phyloP scores from a whole-genome alignment of 2,888 invertebrate species.

The Pandemis corylana region DNA sequence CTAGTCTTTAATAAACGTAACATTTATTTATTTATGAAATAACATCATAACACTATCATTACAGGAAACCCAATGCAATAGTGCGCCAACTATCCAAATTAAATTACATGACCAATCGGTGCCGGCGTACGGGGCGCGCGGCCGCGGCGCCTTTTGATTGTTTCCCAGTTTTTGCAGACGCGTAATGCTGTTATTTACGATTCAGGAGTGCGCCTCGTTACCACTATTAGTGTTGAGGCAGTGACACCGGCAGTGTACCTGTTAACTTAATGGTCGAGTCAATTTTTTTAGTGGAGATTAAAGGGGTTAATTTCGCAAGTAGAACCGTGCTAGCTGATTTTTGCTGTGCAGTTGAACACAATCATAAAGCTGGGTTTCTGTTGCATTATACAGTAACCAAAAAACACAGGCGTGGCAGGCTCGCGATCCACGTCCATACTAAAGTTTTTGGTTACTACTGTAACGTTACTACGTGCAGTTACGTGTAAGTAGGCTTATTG shows the following conservation, averaged over 20 bases:
- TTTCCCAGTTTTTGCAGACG: conserved; percentile 39
- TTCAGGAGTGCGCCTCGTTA: conserved; percentile 27
- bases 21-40: too few relatives aligned
- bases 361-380: too few relatives aligned
- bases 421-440: too few relatives aligned
- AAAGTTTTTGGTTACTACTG: too few relatives aligned
- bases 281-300: background rate
- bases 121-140: background rate
- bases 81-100: too few relatives aligned
- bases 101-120: conserved; percentile 15
- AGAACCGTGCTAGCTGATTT: background rate
- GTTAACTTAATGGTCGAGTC: background rate
- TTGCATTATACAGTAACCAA: too few relatives aligned
- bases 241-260: conserved; percentile 20
- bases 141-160: conserved; percentile 40
- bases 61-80: too few relatives aligned
- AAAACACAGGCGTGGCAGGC: too few relatives aligned
- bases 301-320: background rate
- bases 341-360: background rate
- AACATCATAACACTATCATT: too few relatives aligned
- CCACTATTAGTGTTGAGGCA: conserved; percentile 22
- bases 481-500: too few relatives aligned
- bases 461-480: too few relatives aligned
- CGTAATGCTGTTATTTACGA: conserved; percentile 38
- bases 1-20: too few relatives aligned